These are phyloP conservation scores for Cylas formicarius DNA, from an alignment of 1,140 invertebrate genomes.

Conservation along the genomic window DNA sequence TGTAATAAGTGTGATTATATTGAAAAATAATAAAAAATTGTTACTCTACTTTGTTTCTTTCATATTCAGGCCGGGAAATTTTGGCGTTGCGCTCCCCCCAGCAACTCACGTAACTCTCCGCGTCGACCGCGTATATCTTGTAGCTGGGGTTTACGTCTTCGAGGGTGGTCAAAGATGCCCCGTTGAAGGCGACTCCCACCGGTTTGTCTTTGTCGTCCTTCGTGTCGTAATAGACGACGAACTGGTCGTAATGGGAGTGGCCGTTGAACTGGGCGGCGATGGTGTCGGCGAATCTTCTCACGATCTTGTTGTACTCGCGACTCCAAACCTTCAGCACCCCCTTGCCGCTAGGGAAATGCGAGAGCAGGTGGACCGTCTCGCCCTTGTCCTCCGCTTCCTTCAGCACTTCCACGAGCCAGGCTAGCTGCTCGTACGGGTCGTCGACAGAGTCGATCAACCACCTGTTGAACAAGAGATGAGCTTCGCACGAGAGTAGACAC, in stretches of 20 bases:
- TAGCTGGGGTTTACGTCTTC: conserved; percentile 72
- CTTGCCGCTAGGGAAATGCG: conserved; percentile 65
- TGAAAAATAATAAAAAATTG: too few species aligned
- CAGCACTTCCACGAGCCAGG: conserved; percentile 69
- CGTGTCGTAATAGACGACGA: conserved; percentile 58
- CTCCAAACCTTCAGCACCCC: conserved; percentile 63
- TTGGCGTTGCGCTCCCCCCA: too few species aligned
- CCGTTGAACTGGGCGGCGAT: conserved; percentile 74
- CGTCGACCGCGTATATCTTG: conserved; percentile 63
- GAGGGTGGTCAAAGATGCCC: conserved; percentile 63
- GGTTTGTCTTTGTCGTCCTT: conserved; percentile 26
- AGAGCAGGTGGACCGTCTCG: conserved; percentile 76
- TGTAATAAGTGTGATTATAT: too few species aligned
- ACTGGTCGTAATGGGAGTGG: conserved; percentile 70
- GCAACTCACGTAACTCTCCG: conserved; percentile 53
- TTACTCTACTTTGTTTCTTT: too few species aligned
- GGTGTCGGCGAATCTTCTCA: conserved; percentile 46
- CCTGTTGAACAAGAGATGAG: too few species aligned
- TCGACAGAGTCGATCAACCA: conserved; percentile 55
- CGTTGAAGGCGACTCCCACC: conserved; percentile 69
- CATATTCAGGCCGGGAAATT: too few species aligned
- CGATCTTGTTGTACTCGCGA: conserved; percentile 57
- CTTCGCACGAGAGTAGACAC: too few species aligned
- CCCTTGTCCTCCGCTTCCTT: conserved; percentile 58
- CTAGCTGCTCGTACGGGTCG: conserved; percentile 62